phyloP scores from a whole-genome alignment of 2,797 vertebrate genomes.

The Mus caroli region DNA sequence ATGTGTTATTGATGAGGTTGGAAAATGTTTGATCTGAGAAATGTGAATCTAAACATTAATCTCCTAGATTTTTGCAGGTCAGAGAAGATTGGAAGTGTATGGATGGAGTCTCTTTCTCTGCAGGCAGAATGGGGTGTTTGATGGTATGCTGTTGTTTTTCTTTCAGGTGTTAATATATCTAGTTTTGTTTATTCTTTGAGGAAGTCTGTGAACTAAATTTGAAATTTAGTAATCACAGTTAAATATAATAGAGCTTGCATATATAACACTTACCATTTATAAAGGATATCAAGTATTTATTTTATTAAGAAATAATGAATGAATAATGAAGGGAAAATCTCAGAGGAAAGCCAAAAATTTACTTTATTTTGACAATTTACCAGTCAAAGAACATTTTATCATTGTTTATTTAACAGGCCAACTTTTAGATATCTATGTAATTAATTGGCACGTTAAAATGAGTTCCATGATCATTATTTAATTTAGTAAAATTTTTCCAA shows the following conservation, averaged over 20 bases:
- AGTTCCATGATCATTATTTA: background rate
- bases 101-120: background rate
- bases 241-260: background rate
- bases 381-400: background rate
- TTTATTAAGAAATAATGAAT: background rate
- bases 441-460: background rate
- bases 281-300: background rate
- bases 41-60: background rate
- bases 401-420: background rate
- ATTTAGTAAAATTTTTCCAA: background rate
- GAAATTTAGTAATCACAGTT: background rate
- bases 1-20: background rate
- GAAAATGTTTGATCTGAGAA: background rate
- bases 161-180: background rate
- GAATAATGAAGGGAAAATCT: background rate
- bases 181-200: background rate
- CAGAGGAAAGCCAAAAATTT: background rate
- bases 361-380: background rate
- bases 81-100: background rate
- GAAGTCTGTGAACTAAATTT: background rate
- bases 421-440: background rate
- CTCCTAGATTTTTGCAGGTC: background rate
- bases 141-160: background rate
- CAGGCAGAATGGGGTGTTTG: background rate
- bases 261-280: background rate